Base-by-base conservation (phyloP, 2,888 invertebrate genomes). In the Synanthedon tipuliformis region DNA sequence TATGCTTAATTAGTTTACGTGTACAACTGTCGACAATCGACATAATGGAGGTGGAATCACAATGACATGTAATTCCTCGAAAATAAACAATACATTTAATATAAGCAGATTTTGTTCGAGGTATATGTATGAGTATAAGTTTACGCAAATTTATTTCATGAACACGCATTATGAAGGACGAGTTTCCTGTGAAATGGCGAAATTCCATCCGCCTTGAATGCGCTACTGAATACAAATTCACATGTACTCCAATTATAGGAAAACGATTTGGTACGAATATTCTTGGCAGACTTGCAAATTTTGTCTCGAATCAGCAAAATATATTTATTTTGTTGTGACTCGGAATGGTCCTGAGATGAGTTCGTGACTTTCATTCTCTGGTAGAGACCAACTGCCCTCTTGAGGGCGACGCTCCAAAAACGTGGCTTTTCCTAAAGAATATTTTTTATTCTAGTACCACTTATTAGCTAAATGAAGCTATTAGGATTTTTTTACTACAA, bases 221-320 rank as follows among this genome's bases (percentile, higher is more conserved):
- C 84, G 83, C 83, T 73, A 78, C 85, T 85, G 86, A 87, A 87
- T 87, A 87, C 86, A 84, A 86, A 87, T 87, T 85, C 85, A 84
- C 80, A 87, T 86, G 85, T 86, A 86, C 84, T 86, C 86, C 86
- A 87, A 87, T 87, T 87, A 87, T 86, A 86, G 86, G 86, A 87
- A 87, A 87, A 87, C 86, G 86, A 87, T 87, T 86, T 86, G 82
- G 78, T 85, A 84, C 78, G 81, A 85, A 87, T 86, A 85, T 86
- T 85, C 85, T 86, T 86, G 86, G 86, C 86, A 85, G 83, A 87
- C 84, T 87, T 87, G 86, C 86, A 87, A 86, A 86, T 86, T 83
- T 82, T 71, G 74, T 69, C 78, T 79, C 70, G 80, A 85, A 85
- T 86, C 86, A 82, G 80, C 85, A 72, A 83, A 83, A 85, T 81